Evolutionary conservation across 2,888 invertebrate genomes (phyloP).

Genomic region (Eupeodes latifasciatus): DNA sequence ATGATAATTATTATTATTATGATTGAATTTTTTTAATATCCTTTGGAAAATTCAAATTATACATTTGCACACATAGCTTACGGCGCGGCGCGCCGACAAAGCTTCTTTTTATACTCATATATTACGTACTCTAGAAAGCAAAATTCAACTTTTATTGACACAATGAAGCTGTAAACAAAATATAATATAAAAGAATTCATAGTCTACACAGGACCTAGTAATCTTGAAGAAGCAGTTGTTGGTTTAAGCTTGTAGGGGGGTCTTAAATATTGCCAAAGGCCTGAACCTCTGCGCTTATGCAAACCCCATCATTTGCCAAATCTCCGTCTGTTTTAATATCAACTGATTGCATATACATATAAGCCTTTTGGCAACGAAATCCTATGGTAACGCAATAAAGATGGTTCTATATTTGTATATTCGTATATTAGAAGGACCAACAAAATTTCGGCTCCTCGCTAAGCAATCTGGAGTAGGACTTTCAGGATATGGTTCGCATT

Average conservation of each 20-base stretch:
- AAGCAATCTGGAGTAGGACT: neutral
- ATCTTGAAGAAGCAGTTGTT: too few species aligned
- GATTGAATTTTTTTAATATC: neutral
- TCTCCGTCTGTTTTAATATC: slow-evolving; percentile 13
- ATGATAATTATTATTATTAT: neutral
- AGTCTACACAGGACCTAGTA: too few species aligned
- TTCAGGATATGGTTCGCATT: neutral
- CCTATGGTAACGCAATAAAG: slow-evolving; percentile 19
- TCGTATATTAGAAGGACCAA: neutral
- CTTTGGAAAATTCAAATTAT: slow-evolving; percentile 3
- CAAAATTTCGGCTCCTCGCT: neutral
- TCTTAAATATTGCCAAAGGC: neutral
- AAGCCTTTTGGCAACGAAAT: slow-evolving; percentile 11
- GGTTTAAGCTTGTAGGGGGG: neutral
- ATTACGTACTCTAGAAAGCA: neutral
- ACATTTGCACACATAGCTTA: neutral
- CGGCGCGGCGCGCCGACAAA: too few species aligned
- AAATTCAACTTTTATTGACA: neutral
- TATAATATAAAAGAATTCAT: neutral
- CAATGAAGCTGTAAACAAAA: slow-evolving; percentile 4
- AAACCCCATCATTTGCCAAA: slow-evolving; percentile 1
- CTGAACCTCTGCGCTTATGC: neutral
- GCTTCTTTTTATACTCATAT: neutral
- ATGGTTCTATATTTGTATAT: neutral
- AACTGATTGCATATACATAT: slow-evolving; percentile 27